A percentile compares a stretch with the other conserved stretches of the same genome.
phyloP scores from a whole-genome alignment of 2,888 invertebrate genomes.

The Halocaridina rubra region DNA sequence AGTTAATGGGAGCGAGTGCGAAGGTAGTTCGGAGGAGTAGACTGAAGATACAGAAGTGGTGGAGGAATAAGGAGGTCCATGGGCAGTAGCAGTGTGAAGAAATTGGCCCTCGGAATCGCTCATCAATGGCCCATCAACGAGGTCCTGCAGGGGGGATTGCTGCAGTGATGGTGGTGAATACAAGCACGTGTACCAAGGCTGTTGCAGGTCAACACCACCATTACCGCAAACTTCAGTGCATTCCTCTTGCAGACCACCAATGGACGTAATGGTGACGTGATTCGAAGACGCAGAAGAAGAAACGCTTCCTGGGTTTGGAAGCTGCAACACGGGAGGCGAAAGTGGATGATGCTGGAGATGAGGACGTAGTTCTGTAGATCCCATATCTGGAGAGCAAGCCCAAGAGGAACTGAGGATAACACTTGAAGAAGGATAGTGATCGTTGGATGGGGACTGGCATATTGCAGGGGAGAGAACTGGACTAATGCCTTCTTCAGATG shows the following conservation, averaged over 20 bases:
- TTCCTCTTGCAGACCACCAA: neutral
- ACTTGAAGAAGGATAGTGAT: neutral
- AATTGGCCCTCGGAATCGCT: neutral
- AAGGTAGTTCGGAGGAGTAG: neutral
- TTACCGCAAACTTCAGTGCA: too few relatives aligned
- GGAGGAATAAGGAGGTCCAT: neutral
- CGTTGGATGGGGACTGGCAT: neutral
- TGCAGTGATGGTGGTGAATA: neutral
- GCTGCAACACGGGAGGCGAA: neutral
- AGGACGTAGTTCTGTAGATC: neutral
- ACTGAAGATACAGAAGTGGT: neutral
- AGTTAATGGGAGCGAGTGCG: neutral
- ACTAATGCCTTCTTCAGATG: neutral
- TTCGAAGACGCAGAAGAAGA: neutral
- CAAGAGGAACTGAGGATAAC: neutral
- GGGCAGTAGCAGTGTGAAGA: neutral
- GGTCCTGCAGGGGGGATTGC: neutral
- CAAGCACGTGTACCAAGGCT: neutral
- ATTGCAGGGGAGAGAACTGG: neutral
- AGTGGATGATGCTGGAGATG: neutral
- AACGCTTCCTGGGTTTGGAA: neutral
- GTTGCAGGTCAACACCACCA: neutral
- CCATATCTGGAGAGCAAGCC: too few relatives aligned
- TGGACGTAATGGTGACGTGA: neutral
- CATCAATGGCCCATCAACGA: neutral